Evolutionary conservation across 1,140 invertebrate species (phyloP).

Genomic region (Sycophila sp.): DNA sequence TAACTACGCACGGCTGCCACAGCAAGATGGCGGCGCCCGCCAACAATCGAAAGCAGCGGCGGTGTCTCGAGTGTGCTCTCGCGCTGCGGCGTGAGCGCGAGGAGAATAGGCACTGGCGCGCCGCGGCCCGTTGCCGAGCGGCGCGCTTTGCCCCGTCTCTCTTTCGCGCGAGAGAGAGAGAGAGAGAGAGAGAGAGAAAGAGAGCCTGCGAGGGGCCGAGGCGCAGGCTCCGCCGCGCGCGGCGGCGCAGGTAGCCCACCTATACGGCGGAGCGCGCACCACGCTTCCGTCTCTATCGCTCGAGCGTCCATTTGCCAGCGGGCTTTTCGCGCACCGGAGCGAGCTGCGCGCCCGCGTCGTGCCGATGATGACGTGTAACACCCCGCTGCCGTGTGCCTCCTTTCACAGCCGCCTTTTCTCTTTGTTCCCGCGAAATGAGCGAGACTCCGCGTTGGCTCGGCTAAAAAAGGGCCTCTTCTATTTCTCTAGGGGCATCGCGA

Average conservation of each 20-base stretch:
- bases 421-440: background rate
- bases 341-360: background rate
- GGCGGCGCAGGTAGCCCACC: too few relatives aligned
- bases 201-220: too few relatives aligned
- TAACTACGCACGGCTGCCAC: background rate
- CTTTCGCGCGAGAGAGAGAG: too few relatives aligned
- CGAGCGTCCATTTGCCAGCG: background rate
- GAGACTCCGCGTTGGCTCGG: background rate
- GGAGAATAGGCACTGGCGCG: too few relatives aligned
- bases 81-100: too few relatives aligned
- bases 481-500: background rate
- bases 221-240: too few relatives aligned
- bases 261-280: too few relatives aligned
- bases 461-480: too few relatives aligned
- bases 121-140: too few relatives aligned
- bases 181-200: too few relatives aligned
- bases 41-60: conserved; percentile 62
- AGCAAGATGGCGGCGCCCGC: conserved; percentile 63
- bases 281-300: background rate
- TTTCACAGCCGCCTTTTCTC: background rate
- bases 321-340: background rate
- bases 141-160: background rate
- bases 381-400: background rate
- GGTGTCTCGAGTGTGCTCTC: too few relatives aligned
- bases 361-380: conserved; percentile 17